Evolutionary conservation across 2,797 vertebrate genomes (phyloP).

Genomic region (Cephalopachus bancanus): DNA sequence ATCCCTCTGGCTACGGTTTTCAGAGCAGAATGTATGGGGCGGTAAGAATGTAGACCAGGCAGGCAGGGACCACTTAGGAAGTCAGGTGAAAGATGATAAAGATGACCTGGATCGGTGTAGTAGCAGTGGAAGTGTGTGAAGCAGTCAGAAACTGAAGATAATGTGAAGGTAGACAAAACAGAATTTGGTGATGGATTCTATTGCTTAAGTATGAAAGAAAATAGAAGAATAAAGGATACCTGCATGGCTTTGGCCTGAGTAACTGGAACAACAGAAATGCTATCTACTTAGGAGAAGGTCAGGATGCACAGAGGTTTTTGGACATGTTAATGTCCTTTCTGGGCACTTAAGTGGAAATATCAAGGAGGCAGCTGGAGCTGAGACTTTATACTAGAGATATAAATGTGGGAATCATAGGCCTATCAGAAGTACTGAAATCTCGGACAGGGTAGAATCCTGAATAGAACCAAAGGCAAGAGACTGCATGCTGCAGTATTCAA

Average conservation of each 20-base stretch:
- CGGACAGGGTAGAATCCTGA: not conserved
- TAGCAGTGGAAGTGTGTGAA: not conserved
- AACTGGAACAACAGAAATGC: not conserved
- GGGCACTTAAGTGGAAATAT: not conserved
- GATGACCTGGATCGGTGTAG: not conserved
- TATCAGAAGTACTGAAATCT: not conserved
- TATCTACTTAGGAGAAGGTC: not conserved
- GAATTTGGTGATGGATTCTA: not conserved
- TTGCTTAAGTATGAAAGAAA: not conserved
- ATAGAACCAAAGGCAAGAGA: not conserved
- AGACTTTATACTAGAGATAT: not conserved
- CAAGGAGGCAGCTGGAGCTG: not conserved
- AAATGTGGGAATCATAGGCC: not conserved
- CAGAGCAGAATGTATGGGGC: not conserved
- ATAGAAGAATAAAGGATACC: not conserved
- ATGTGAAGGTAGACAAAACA: not conserved
- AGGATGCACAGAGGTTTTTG: not conserved
- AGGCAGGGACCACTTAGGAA: not conserved
- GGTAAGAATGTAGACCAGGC: not conserved
- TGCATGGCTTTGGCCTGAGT: not conserved
- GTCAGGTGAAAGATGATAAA: not conserved
- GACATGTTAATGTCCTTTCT: not conserved
- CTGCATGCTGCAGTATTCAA: too few species aligned
- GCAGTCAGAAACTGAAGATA: not conserved
- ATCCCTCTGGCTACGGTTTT: not conserved